These are phyloP conservation scores for Diachasma alloeum DNA, from an alignment of 1,140 invertebrate species.

Conservation along the genomic window DNA sequence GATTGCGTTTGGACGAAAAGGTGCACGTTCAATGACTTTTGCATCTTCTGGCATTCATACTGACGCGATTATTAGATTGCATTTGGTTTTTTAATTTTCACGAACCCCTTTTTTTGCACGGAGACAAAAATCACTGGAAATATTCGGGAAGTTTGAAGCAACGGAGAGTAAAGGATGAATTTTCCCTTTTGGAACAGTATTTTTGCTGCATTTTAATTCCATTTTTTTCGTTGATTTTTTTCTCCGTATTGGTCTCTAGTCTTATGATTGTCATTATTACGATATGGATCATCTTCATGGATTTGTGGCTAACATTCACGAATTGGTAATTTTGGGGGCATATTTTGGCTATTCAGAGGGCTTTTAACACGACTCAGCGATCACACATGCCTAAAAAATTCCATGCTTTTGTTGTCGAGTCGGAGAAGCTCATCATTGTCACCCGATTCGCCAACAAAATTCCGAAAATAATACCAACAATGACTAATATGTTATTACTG, in stretches of 20 bases:
- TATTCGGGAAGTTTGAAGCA: too few species aligned
- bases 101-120: neutral
- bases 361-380: neutral
- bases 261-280: too few species aligned
- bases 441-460: neutral
- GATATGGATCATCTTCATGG: too few species aligned
- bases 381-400: neutral
- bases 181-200: too few species aligned
- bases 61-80: neutral
- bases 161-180: too few species aligned
- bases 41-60: slow-evolving; percentile 15
- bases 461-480: neutral
- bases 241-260: too few species aligned
- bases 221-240: neutral
- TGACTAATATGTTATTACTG: slow-evolving; percentile 11
- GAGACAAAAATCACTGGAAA: too few species aligned
- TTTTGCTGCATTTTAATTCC: too few species aligned
- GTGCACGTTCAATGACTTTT: slow-evolving; percentile 33
- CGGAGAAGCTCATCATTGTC: neutral
- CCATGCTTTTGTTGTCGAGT: neutral
- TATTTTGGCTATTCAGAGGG: neutral
- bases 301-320: too few species aligned
- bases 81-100: neutral
- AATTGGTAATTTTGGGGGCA: neutral
- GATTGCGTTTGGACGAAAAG: slow-evolving; percentile 29